Base-by-base conservation (phyloP, 2,888 invertebrate species). In the Drosophila pullipes region DNA sequence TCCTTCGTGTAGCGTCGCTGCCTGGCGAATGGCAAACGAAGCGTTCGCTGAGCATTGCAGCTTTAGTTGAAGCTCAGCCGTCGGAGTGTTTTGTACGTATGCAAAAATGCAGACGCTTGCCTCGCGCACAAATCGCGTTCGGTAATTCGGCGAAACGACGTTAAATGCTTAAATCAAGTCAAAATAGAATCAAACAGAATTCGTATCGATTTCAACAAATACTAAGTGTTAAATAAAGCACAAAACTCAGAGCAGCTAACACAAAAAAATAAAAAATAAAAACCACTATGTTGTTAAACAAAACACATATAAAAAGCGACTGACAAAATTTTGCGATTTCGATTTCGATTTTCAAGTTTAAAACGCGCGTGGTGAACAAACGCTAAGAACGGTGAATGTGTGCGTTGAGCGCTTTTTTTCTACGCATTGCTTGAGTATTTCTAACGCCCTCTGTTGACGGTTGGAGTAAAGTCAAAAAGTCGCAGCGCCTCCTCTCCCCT, bases 51-150 rank as follows among this genome's bases (percentile, higher is more conserved):
- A 53, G 69, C 69, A 60, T 67, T 86, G 78, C 80, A 78, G 87
- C 83, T 80, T 92, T 82, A 92, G 92, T 93, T 92, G 91, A 87
- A 91, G 92, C 92, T 93, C 92, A 92, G 91, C 90, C 92, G 92
- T 90, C 92, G 92, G 92, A 90, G 91, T 92, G 93, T 91, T 84
- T 83, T 85, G 92, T 90, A 76, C 89, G 78, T 91, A 74, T 85
- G 83, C 78, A 69, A 47, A 76, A 78, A 89, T 85, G 82, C 69
- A 81, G 90, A 69, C 91, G 91, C 84, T 80, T 62, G 73, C 58
- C 41, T 67, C 78, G 89, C 65, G 74, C 69, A 62, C 62, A 71
- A 66, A 61, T 80, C 71, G 78, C 69, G 81, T 64, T 66, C 58
- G 65, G 76, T 30, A 63, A 59, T n/a, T 74, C 79, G 71, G 58